Evolutionary conservation across 2,113 vertebrate species (phyloP).

Genomic region (Pluvialis apricaria): DNA sequence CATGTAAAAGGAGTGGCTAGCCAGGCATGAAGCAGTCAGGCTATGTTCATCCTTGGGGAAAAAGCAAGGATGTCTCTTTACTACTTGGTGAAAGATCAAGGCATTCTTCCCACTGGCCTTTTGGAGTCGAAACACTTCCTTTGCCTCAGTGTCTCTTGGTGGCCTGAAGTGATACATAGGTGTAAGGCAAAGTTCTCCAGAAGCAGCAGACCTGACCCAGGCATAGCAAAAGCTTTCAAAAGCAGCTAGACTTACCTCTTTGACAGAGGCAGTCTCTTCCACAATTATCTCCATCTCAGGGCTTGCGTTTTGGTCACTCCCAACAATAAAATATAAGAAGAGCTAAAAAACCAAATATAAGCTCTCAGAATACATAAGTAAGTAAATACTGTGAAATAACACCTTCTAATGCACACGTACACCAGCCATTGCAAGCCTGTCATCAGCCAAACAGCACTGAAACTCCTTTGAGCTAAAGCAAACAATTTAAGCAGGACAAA

Average conservation of each 20-base stretch:
- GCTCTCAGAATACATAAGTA: neutral
- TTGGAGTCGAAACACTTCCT: neutral
- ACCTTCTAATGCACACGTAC: neutral
- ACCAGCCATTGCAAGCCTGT: neutral
- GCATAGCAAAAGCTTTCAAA: neutral
- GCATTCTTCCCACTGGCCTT: neutral
- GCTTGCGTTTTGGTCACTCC: slow-evolving; percentile 69
- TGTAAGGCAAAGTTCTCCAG: neutral
- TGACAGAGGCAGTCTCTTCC: slow-evolving; percentile 80
- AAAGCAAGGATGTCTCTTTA: neutral
- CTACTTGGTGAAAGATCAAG: neutral
- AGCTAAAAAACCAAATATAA: slow-evolving; percentile 69
- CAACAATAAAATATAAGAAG: slow-evolving; percentile 85
- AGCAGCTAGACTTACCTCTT: slow-evolving; percentile 74
- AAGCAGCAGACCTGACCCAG: neutral
- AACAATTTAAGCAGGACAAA: neutral
- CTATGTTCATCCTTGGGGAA: neutral
- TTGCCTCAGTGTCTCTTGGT: neutral
- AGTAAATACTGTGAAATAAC: neutral
- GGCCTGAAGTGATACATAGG: neutral
- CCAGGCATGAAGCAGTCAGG: fast-evolving
- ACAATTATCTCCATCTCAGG: slow-evolving; percentile 86
- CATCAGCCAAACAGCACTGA: neutral
- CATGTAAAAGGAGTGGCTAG: neutral
- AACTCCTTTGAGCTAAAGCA: neutral